phyloP scores from a whole-genome alignment of 2,797 vertebrate genomes.

The Lindbergichthys nudifrons region DNA sequence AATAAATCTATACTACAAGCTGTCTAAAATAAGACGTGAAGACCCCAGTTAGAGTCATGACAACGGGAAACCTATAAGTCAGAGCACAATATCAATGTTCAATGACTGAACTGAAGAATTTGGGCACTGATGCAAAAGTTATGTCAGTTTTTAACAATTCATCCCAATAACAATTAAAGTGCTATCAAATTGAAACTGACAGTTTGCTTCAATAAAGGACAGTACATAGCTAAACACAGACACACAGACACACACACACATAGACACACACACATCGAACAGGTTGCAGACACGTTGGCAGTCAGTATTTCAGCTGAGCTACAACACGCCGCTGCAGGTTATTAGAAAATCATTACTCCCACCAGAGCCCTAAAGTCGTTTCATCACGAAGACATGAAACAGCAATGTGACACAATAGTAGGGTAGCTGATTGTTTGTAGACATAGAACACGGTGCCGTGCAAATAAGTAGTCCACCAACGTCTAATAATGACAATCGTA shows the following conservation, averaged over 20 bases:
- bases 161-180: slow-evolving; percentile 64
- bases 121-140: slow-evolving; percentile 57
- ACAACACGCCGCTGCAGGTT: slow-evolving; percentile 66
- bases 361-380: slow-evolving; percentile 46
- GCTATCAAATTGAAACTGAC: slow-evolving; percentile 58
- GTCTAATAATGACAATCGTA: slow-evolving; percentile 18
- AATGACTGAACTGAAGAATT: slow-evolving; percentile 37
- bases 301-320: slow-evolving; percentile 64
- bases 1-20: slow-evolving; percentile 19
- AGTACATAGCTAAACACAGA: slow-evolving; percentile 9
- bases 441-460: slow-evolving; percentile 2
- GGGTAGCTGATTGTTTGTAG: slow-evolving; percentile 41
- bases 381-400: slow-evolving; percentile 51
- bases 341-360: slow-evolving; percentile 69
- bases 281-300: slow-evolving; percentile 51
- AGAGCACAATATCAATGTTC: slow-evolving; percentile 6
- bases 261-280: slow-evolving; percentile 44
- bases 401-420: slow-evolving; percentile 41
- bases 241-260: slow-evolving; percentile 26
- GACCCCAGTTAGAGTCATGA: slow-evolving; percentile 14
- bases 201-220: slow-evolving; percentile 32
- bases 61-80: slow-evolving; percentile 39
- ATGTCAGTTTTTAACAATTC: slow-evolving; percentile 49
- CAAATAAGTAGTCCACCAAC: slow-evolving; percentile 22
- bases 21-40: slow-evolving; percentile 43